Base-by-base conservation (phyloP, 1,140 invertebrate species). In the Pseudomyrmex gracilis region DNA sequence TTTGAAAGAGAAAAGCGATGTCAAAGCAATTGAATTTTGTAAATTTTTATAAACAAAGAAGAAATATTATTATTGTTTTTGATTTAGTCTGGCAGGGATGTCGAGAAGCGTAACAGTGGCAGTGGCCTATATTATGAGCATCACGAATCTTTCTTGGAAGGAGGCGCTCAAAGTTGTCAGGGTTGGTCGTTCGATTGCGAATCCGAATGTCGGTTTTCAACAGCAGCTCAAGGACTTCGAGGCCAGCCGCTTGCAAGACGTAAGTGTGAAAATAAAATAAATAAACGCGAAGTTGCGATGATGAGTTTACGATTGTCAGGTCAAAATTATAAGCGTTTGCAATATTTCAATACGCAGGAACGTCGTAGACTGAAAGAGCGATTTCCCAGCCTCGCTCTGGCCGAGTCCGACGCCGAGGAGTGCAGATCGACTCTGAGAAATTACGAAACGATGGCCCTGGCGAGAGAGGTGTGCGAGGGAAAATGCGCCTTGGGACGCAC, bases 191-290 rank as follows among this genome's bases (percentile, higher is more conserved):
- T 96, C 97, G 1, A 97, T 98, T 57, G 98, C 98, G 90, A 99
- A 99, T 95, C 98, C 98, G 9, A 99, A 99, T 94, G 96, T 97
- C 73, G 98, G 98, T 84, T 99, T 99, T 94, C 98, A 99, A 91
- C 96, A 97, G 87, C 98, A 99, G 93, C 95, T 99, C 49, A 97
- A 98, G 91, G 97, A 98, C 87, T 99, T 98, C 93, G 98, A 99
- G 93, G 96, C 96, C 45, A 97, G 96, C 87, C 96, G 96, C 89
- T 94, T 99, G 49, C 91, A 95, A 76, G 97, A 98, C 95, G 98
- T 98, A 94, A 92, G 82, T 87, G 13, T 34, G 34, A 34, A 34
- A 5, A 7, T 34, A 34, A 34, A 34, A 67, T 7, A 58, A 64
- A 53, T 2, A 43, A 34, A 53, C 17, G 17, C 34, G 15, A 49